These are phyloP conservation scores for Anguilla marmorata DNA, from an alignment of 2,797 vertebrate species.

Conservation along the genomic window DNA sequence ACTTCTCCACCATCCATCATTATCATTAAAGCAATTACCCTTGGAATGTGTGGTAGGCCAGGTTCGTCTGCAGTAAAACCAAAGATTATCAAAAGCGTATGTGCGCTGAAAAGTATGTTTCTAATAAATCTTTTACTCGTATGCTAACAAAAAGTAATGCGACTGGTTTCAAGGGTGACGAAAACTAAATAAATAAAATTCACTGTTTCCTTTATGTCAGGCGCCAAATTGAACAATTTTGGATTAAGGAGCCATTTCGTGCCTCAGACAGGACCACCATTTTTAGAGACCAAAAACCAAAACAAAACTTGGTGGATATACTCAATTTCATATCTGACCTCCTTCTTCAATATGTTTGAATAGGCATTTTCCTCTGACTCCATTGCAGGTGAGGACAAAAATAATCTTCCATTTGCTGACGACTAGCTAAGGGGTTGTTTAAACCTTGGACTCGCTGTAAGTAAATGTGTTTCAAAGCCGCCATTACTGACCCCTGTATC, in stretches of 20 bases:
- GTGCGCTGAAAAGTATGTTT: background rate
- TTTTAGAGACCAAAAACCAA: constrained; percentile 19
- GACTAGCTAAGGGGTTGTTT: background rate
- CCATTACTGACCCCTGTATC: constrained; percentile 25
- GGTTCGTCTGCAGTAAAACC: constrained; percentile 19
- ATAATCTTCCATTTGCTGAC: constrained; percentile 3
- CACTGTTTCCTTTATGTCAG: constrained; percentile 1
- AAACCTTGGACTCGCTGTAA: background rate
- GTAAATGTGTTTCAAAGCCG: constrained; percentile 3
- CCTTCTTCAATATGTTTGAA: constrained; percentile 3
- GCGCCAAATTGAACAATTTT: constrained; percentile 11
- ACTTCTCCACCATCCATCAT: constrained; percentile 20
- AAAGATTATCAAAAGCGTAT: constrained; percentile 13
- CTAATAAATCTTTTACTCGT: background rate
- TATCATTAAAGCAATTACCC: constrained; percentile 32
- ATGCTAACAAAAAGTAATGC: background rate
- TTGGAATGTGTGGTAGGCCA: background rate
- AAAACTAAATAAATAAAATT: background rate
- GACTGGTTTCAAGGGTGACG: background rate
- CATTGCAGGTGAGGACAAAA: background rate
- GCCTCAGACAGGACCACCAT: background rate
- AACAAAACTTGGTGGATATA: constrained; percentile 11
- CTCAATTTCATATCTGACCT: constrained; percentile 13
- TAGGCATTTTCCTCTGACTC: background rate
- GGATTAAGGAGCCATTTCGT: background rate